Evolutionary conservation across 1,140 invertebrate genomes (phyloP).

Genomic region (Atta colombica): DNA sequence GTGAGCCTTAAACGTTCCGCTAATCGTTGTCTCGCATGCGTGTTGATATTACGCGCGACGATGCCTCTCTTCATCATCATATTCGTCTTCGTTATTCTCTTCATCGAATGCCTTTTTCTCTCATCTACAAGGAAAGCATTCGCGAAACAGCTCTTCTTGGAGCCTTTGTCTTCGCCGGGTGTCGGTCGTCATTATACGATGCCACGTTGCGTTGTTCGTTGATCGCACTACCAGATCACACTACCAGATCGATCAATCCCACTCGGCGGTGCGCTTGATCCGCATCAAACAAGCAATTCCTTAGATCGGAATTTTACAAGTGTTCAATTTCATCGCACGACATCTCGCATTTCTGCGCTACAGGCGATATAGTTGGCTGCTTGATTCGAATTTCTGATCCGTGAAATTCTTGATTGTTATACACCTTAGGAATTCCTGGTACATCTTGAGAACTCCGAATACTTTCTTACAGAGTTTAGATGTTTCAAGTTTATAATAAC

Average conservation of each 20-base stretch:
- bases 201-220: conserved; percentile 20
- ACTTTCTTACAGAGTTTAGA: neutral
- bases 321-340: conserved; percentile 29
- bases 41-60: conserved; percentile 57
- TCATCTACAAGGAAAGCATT: conserved; percentile 15
- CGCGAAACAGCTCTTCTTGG: conserved; percentile 9
- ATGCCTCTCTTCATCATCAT: conserved; percentile 55
- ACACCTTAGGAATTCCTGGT: neutral
- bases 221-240: conserved; percentile 16
- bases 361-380: neutral
- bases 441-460: neutral
- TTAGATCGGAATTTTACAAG: conserved; percentile 27
- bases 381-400: neutral
- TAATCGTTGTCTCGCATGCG: conserved; percentile 78
- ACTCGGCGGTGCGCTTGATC: conserved; percentile 12
- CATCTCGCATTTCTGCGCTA: conserved; percentile 3
- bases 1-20: conserved; percentile 63
- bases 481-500: neutral
- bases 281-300: neutral
- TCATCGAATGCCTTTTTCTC: conserved; percentile 15
- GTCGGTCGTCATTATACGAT: conserved; percentile 33
- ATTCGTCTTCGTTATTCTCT: conserved; percentile 41
- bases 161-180: conserved; percentile 25
- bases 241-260: conserved; percentile 9
- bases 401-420: conserved; percentile 1